These are phyloP conservation scores for Neolamprologus fasciatus DNA, from an alignment of 2,113 vertebrate species.

Conservation along the genomic window DNA sequence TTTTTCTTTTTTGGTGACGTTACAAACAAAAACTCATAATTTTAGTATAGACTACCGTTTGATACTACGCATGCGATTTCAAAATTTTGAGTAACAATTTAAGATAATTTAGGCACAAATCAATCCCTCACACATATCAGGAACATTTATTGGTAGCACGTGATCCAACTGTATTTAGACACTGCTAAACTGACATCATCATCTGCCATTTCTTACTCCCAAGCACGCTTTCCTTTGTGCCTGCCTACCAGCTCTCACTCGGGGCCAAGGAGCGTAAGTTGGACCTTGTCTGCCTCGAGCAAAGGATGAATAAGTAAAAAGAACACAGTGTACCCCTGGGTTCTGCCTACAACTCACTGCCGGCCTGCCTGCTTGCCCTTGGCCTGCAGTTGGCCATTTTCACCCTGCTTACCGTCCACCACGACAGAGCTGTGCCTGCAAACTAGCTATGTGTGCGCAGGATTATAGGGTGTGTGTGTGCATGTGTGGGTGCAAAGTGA, in stretches of 20 bases:
- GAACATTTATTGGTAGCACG: neutral
- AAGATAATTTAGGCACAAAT: neutral
- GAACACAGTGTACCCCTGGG: conserved; percentile 66
- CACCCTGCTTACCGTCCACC: conserved; percentile 24
- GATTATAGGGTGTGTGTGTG: neutral
- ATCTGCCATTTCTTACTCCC: conserved; percentile 6
- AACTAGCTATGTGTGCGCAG: conserved; percentile 5
- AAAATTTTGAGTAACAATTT: neutral
- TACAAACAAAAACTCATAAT: neutral
- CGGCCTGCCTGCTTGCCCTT: conserved; percentile 14
- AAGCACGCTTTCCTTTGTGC: conserved; percentile 1
- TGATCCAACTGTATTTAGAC: conserved; percentile 1
- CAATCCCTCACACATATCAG: neutral
- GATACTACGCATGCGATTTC: neutral
- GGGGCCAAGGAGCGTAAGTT: conserved; percentile 40
- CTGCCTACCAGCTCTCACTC: conserved; percentile 33
- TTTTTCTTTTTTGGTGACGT: neutral
- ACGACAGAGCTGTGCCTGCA: conserved; percentile 26
- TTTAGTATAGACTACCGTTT: neutral
- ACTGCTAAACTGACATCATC: conserved; percentile 4
- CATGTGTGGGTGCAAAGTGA: conserved; percentile 38
- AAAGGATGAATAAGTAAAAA: conserved; percentile 68
- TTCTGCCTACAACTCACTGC: conserved; percentile 48
- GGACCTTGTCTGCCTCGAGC: conserved; percentile 54
- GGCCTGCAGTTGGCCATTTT: conserved; percentile 26